Evolutionary conservation across 35 echinoderm and acorn worm species (phyloP), one percentile per base, ranked within the genome.

Genomic region (Heliocidaris erythrogramma): DNA sequence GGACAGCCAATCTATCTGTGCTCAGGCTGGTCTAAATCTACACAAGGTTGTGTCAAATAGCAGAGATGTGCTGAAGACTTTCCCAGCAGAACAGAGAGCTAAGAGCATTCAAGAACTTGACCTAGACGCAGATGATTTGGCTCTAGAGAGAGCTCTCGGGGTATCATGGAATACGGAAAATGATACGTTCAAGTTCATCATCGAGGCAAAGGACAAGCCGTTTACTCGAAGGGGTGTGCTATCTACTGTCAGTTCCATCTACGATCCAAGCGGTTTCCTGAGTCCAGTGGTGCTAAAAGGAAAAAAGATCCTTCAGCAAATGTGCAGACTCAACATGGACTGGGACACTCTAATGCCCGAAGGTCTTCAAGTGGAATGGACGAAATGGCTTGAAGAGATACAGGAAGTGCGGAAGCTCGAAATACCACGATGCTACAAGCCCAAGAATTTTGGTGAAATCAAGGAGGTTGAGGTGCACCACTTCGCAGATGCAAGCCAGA

Each of bases 401-500:
- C 71, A 32, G 50, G 47, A 94, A 11, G 47, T 96, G 14, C 92
- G 60, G 49, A 61, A 93, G 5, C 48, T 97, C n/a, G 2, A 85
- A 0, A 88, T 97, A 21, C 48, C 93, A 24, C 90, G 96, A 94
- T 97, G 96, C 93, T 94, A 85, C 89, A 92, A 95, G 49, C 95
- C 96, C 86, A n/a, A 42, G 4, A 88, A 92, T 27, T 94, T 97
- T 59, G 94, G 85, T 21, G 24, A 59, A 31, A 12, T 95, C 35
- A 49, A 59, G 50, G 71, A n/a, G 27, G 91, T 94, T 27, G 94
- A 96, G 85, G 84, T 95, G 17, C 97, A 98, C 47, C 95, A 98
- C 90, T 98, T 98, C 48, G 93, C 97, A 21, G 95, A 98, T 93
- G 97, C 95, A 10, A 96, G 94, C 60, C 93, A 93, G 42, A 18